phyloP scores from a whole-genome alignment of 2,888 invertebrate genomes.

The Mimachlamys varia region DNA sequence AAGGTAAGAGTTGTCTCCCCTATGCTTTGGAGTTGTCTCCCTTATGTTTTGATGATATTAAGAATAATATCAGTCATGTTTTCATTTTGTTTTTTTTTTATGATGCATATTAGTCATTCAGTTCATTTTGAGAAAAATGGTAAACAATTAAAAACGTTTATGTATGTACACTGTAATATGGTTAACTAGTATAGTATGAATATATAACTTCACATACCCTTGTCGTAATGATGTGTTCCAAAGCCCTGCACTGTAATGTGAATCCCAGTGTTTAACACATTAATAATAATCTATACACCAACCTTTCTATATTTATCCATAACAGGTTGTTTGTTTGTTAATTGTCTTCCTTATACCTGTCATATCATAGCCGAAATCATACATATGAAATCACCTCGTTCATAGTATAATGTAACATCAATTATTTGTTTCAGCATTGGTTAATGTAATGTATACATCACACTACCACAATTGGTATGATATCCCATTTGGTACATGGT shows the following conservation, averaged over 20 bases:
- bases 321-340: conserved; percentile 29
- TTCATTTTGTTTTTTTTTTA: too few relatives aligned
- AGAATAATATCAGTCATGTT: not conserved
- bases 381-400: too few relatives aligned
- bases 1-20: conserved; percentile 66
- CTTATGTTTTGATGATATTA: too few relatives aligned
- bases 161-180: too few relatives aligned
- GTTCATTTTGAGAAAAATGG: not conserved
- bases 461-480: too few relatives aligned
- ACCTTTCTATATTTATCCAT: too few relatives aligned
- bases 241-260: not conserved
- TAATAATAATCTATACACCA: not conserved
- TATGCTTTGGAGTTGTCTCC: not conserved
- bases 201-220: not conserved
- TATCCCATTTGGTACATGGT: too few relatives aligned
- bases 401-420: too few relatives aligned
- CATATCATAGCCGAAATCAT: not conserved
- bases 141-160: too few relatives aligned
- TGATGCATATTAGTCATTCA: not conserved
- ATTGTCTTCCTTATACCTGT: not conserved
- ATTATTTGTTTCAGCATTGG: not conserved
- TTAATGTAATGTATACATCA: too few relatives aligned
- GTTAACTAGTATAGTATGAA: not conserved
- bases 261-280: not conserved
- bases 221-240: not conserved